Conservation (phyloP, 1,140 invertebrate genomes). For the Venustaconcha ellipsiformis region DNA sequence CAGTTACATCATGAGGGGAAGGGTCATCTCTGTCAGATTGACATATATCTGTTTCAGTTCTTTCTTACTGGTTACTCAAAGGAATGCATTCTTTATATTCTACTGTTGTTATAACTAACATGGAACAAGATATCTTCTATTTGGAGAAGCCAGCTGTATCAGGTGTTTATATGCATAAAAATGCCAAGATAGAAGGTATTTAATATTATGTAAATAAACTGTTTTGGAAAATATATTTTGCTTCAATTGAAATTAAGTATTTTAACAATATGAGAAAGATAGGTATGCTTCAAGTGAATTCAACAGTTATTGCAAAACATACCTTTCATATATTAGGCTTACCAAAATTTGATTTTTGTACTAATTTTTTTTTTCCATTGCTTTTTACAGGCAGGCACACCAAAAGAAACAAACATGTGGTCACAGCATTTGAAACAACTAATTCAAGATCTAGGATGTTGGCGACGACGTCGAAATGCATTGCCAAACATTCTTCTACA, state of each 20-base stretch:
- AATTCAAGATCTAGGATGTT: slow-evolving; percentile 89
- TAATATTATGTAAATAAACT: neutral
- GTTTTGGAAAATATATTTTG: neutral
- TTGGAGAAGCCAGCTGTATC: too few species aligned
- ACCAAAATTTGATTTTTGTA: neutral
- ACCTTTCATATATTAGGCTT: neutral
- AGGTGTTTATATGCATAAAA: too few species aligned
- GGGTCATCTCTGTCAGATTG: neutral
- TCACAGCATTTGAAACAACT: slow-evolving; percentile 90
- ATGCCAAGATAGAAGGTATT: too few species aligned
- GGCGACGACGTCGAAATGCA: slow-evolving; percentile 90
- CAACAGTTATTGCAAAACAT: neutral
- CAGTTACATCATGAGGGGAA: neutral
- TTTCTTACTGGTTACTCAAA: neutral
- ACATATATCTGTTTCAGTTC: neutral
- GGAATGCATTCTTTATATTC: too few species aligned
- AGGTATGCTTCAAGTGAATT: neutral
- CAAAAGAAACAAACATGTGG: slow-evolving; percentile 86
- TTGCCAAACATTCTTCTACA: slow-evolving; percentile 83
- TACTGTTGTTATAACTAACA: too few species aligned
- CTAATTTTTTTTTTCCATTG: slow-evolving; percentile 33
- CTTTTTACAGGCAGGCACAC: slow-evolving; percentile 85
- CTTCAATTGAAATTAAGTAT: neutral
- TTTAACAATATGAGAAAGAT: neutral
- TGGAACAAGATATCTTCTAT: too few species aligned